Evolutionary conservation across 2,797 vertebrate genomes (phyloP).

Genomic region (Onychomys arenicola): DNA sequence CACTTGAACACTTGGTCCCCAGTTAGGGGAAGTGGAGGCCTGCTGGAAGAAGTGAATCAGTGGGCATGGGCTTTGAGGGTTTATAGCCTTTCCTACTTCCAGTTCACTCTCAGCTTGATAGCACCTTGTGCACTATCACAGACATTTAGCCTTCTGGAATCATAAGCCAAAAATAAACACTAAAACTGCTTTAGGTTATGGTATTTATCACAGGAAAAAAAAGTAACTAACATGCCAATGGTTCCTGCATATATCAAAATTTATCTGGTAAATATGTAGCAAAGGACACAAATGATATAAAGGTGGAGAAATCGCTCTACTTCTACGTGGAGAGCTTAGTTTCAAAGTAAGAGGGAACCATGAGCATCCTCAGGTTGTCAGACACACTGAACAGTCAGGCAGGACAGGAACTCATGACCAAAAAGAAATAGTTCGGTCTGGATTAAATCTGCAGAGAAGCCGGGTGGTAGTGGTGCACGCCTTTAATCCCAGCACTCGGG

Average conservation of each 20-base stretch:
- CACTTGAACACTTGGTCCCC: neutral
- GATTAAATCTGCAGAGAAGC: neutral
- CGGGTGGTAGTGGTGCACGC: too few species aligned
- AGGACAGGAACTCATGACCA: neutral
- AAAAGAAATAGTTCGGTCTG: neutral
- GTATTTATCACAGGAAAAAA: neutral
- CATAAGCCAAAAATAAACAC: too few species aligned
- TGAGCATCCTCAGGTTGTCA: neutral
- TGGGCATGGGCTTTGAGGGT: neutral
- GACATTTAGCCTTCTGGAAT: neutral
- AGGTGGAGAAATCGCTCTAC: neutral
- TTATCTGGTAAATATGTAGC: neutral
- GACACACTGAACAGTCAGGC: neutral
- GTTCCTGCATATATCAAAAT: conserved; percentile 1
- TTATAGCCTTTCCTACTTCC: neutral
- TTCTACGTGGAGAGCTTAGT: neutral
- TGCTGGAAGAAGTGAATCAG: neutral
- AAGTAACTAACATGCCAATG: neutral
- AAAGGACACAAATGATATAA: neutral
- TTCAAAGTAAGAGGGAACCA: neutral
- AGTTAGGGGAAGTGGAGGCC: too few species aligned
- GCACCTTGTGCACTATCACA: neutral
- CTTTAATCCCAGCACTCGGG: too few species aligned
- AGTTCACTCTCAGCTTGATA: neutral
- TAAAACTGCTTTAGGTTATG: neutral